A percentile compares a stretch with the other conserved stretches of the same genome.
Evolutionary conservation across 37 sponge, comb jelly and placozoan species (phyloP).

Genomic region (Aplysina aerophoba): DNA sequence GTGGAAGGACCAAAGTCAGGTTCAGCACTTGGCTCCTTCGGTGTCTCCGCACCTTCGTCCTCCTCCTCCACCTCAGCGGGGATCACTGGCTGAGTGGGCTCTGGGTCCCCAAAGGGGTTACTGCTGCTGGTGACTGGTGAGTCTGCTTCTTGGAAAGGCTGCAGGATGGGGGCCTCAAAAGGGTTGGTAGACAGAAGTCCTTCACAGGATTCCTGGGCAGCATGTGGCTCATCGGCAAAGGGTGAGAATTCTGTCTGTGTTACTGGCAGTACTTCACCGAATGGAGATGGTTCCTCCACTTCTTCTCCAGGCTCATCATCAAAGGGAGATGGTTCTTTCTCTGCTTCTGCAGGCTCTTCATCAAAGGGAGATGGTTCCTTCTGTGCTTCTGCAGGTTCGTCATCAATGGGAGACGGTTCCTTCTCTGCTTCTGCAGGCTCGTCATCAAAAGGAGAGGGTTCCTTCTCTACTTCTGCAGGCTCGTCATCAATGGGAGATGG

Average conservation of each 20-base stretch:
- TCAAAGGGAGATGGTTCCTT: conserved; percentile 8
- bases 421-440: not conserved
- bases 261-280: not conserved
- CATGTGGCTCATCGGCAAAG: not conserved
- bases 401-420: conserved; percentile 11
- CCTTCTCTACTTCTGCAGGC: not conserved
- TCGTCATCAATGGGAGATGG: not conserved
- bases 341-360: no score
- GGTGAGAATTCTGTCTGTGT: not conserved
- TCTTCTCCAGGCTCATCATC: not conserved
- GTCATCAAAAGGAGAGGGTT: not conserved
- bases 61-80: not conserved
- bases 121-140: no score
- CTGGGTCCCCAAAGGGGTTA: no score
- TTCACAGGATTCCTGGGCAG: not conserved
- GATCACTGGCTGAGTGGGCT: no score
- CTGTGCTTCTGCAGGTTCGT: not conserved
- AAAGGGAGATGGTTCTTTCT: conserved; percentile 9
- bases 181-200: not conserved
- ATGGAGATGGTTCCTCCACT: not conserved
- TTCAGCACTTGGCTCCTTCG: not conserved
- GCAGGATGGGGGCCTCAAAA: not conserved
- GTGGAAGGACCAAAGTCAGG: not conserved
- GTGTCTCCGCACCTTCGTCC: not conserved
- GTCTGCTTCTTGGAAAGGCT: no score